phyloP scores from a whole-genome alignment of 2,797 vertebrate genomes.

The Myotis planiceps region DNA sequence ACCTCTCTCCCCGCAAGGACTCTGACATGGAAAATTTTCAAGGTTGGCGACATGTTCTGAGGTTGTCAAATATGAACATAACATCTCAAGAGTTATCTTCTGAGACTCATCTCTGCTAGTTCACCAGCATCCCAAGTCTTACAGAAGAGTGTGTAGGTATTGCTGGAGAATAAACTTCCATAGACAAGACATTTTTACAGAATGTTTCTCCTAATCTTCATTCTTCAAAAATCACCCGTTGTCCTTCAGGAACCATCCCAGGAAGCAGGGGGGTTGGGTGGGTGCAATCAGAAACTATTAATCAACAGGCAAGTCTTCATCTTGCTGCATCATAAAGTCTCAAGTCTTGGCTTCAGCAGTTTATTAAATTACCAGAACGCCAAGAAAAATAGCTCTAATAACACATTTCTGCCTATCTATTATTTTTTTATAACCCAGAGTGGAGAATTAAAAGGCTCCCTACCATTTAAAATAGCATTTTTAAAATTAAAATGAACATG shows the following conservation, averaged over 20 bases:
- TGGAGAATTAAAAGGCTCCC: constrained; percentile 84
- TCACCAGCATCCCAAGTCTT: not conserved
- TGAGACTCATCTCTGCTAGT: not conserved
- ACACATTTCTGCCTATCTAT: constrained; percentile 87
- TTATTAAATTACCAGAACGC: constrained; percentile 87
- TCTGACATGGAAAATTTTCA: not conserved
- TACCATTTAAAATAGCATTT: constrained; percentile 82
- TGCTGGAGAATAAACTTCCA: not conserved
- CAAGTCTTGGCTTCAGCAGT: constrained; percentile 81
- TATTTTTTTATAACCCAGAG: constrained; percentile 84
- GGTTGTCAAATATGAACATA: not conserved
- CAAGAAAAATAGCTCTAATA: constrained; percentile 90
- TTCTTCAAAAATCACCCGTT: constrained; percentile 50
- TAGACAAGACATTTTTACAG: not conserved
- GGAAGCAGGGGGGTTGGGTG: constrained; percentile 53
- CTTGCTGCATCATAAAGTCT: constrained; percentile 83
- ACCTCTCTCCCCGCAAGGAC: not conserved
- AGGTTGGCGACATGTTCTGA: not conserved
- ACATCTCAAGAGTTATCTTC: not conserved
- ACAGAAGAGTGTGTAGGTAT: not conserved
- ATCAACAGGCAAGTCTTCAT: constrained; percentile 82
- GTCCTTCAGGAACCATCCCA: constrained; percentile 59
- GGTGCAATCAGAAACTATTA: constrained; percentile 76
- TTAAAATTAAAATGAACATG: constrained; percentile 77
- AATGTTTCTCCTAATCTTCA: not conserved